Percentiles rank a stretch among this genome's conserved stretches.
These are phyloP conservation scores for Sinocyclocheilus maitianheensis DNA, from an alignment of 2,113 vertebrate species.

Conservation along the genomic window DNA sequence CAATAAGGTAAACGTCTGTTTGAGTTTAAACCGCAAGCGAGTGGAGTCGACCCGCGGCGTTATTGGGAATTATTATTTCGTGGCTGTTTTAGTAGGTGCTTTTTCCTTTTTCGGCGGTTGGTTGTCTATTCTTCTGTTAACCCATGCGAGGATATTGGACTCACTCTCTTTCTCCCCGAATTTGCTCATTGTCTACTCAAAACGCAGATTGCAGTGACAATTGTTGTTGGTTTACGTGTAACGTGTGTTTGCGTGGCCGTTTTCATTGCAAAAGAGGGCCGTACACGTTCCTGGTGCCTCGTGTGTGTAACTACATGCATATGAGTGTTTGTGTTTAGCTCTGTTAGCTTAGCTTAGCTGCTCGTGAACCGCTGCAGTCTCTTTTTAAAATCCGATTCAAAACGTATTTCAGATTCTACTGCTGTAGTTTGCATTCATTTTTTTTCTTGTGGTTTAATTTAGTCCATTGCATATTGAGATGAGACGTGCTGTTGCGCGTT, in stretches of 20 bases:
- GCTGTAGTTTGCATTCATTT: background rate
- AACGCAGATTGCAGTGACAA: background rate
- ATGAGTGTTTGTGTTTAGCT: constrained; percentile 32
- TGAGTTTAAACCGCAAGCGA: background rate
- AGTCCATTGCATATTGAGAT: background rate
- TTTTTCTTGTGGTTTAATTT: background rate
- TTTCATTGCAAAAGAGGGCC: background rate
- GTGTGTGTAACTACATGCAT: constrained; percentile 4
- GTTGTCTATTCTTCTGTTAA: constrained; percentile 31
- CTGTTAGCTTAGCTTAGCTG: constrained; percentile 11
- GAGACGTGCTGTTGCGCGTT: background rate
- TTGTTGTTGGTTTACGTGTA: background rate
- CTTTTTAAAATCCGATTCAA: background rate
- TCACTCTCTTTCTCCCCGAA: constrained; percentile 2
- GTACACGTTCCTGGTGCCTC: background rate
- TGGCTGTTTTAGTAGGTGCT: background rate
- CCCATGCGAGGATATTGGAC: constrained; percentile 7
- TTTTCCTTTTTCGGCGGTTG: background rate
- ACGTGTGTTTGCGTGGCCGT: background rate
- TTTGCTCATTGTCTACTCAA: background rate
- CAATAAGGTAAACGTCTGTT: constrained; percentile 70
- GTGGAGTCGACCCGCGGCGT: background rate
- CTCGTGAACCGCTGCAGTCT: background rate
- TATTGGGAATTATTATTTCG: background rate
- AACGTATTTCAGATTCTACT: background rate